Base-by-base conservation (phyloP, 2,113 vertebrate species). In the Catharus fuscescens region DNA sequence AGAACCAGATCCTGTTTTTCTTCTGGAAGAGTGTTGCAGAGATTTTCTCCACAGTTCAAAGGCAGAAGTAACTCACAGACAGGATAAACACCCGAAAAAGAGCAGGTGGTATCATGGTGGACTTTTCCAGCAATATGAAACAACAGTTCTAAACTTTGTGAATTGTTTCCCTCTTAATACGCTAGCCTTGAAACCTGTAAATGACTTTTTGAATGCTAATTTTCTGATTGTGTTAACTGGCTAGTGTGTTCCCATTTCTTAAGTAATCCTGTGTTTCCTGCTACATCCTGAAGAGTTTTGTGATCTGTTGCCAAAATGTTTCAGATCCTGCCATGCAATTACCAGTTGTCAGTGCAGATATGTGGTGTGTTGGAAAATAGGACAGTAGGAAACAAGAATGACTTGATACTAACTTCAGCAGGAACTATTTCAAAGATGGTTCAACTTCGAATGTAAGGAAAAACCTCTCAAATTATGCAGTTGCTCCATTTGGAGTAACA, bases 221-320 rank as follows among this genome's bases (percentile, higher is more conserved):
- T 73, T 84, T 88, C 88, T 93, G 93, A 93, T 95, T 9, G 2
- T 80, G 79, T 92, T 96, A 91, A 94, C 81, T 92, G 88, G 54
- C 50, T 88, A 47, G 57, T 92, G 60, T 83, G 81, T 90, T 93
- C 42, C 59, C 54, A n/a, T 86, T 92, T 83, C 71, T 82, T 54
- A 52, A 59, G 64, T 95, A 96, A 93, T 95, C 84, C 79, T 47
- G 4, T 93, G 76, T 86, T 97, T 95, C 70, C 87, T 94, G 67
- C 54, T 82, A 61, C 83, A 59, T 80, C 62, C 70, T 77, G 81
- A 94, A 73, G 65, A 66, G 86, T 54, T 80, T 83, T 96, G 67
- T 97, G 91, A 95, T 97, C 69, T 86, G 3, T 48, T 94, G 95
- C 95, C 95, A 96, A 83, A 77, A 80, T 60, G 52, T 80, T 94